Evolutionary conservation across 2,888 invertebrate genomes (phyloP).

Genomic region (Lasiommata megera): DNA sequence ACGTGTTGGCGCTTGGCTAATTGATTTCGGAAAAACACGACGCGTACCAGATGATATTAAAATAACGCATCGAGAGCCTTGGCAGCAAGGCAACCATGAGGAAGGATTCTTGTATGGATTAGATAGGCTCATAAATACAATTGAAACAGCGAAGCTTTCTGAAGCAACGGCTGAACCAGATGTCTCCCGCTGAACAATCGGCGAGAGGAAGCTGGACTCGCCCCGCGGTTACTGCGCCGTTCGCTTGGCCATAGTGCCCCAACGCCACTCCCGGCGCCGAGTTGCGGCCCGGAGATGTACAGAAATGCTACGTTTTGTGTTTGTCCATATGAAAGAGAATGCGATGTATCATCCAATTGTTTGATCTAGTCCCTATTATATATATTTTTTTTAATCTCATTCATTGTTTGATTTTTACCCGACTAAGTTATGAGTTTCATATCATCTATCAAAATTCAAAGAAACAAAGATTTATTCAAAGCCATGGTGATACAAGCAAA

Average conservation of each 20-base stretch:
- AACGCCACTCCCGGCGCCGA: slow-evolving; percentile 45
- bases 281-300: slow-evolving; percentile 62
- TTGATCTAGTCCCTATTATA: slow-evolving; percentile 73
- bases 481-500: too few species aligned
- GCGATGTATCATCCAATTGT: slow-evolving; percentile 61
- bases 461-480: too few species aligned
- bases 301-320: slow-evolving; percentile 57
- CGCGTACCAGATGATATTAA: slow-evolving; percentile 84
- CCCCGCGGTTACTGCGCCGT: slow-evolving; percentile 60
- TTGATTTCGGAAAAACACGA: slow-evolving; percentile 97
- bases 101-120: slow-evolving; percentile 96
- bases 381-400: slow-evolving; percentile 28
- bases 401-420: slow-evolving; percentile 1
- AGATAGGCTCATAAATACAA: slow-evolving; percentile 91
- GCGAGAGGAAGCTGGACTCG: slow-evolving; percentile 66
- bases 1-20: slow-evolving; percentile 96
- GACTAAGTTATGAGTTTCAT: too few species aligned
- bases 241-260: slow-evolving; percentile 51
- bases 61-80: slow-evolving; percentile 90
- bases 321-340: slow-evolving; percentile 66
- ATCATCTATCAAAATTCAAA: too few species aligned
- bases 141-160: slow-evolving; percentile 61
- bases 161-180: slow-evolving; percentile 61
- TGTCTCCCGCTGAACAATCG: slow-evolving; percentile 68
- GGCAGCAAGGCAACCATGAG: slow-evolving; percentile 97